Conservation (phyloP, 2,113 vertebrate genomes). For the Canis aureus region DNA sequence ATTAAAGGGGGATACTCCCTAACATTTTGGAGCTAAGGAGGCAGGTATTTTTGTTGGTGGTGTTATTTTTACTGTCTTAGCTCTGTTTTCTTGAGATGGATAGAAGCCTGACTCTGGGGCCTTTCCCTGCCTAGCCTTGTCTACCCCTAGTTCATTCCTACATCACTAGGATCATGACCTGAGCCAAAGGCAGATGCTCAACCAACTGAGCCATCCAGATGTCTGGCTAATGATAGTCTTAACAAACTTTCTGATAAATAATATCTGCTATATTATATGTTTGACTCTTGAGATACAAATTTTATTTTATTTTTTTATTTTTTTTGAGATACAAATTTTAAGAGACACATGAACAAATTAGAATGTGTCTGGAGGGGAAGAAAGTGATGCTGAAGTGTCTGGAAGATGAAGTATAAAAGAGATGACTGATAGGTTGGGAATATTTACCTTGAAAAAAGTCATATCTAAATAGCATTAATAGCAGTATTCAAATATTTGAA, state of each 20-base stretch:
- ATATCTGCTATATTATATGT: neutral
- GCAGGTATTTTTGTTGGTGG: too few relatives aligned
- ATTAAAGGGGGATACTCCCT: too few relatives aligned
- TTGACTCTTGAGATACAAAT: neutral
- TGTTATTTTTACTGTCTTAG: too few relatives aligned
- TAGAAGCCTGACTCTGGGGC: too few relatives aligned
- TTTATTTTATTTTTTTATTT: neutral
- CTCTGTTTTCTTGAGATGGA: too few relatives aligned
- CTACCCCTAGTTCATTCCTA: too few relatives aligned
- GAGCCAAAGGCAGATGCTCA: too few relatives aligned
- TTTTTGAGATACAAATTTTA: neutral
- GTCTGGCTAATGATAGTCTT: neutral
- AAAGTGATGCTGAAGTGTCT: neutral
- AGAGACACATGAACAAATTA: neutral
- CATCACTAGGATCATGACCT: too few relatives aligned
- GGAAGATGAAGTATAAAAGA: neutral
- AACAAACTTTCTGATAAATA: neutral
- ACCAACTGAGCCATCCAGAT: too few relatives aligned
- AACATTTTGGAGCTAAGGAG: too few relatives aligned
- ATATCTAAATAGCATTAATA: neutral
- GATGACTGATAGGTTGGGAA: neutral
- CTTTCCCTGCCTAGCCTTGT: too few relatives aligned
- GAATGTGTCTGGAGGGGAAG: neutral
- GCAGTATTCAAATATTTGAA: neutral
- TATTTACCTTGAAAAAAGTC: neutral